Conservation (phyloP, 92 coral and sea anemone species). For the Palythoa grandiflora region DNA sequence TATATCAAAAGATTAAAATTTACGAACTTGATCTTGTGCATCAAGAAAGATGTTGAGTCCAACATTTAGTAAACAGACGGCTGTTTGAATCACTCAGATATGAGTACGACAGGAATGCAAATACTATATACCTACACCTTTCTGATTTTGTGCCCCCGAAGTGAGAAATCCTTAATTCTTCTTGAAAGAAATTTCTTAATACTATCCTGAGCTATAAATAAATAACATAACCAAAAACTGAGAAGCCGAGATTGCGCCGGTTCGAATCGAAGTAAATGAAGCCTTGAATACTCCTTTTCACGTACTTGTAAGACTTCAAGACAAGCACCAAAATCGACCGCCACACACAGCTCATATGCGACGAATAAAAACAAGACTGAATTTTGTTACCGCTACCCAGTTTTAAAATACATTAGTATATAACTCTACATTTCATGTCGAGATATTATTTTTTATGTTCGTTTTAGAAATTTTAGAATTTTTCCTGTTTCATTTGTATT, state of each 20-base stretch:
- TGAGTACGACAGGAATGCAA: constrained; percentile 47
- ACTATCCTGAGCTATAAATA: neutral
- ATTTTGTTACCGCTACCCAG: neutral
- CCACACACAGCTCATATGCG: neutral
- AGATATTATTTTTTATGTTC: neutral
- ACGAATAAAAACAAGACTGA: neutral
- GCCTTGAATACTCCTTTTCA: neutral
- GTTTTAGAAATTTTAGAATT: neutral
- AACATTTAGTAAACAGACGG: constrained; percentile 31
- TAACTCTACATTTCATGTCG: neutral
- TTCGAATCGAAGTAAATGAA: neutral
- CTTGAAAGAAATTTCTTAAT: neutral
- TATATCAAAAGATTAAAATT: neutral
- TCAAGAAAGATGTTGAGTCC: neutral
- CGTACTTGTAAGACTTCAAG: neutral
- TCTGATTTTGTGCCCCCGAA: neutral
- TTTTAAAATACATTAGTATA: neutral
- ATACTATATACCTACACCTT: neutral
- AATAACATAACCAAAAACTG: neutral
- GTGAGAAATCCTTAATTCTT: neutral
- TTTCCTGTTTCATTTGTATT: neutral
- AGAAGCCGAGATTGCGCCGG: neutral
- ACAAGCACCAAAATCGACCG: neutral
- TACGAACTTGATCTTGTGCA: constrained; percentile 4
- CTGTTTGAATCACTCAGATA: neutral